phyloP scores from a whole-genome alignment of 2,888 invertebrate species.

The Adelphocoris suturalis region DNA sequence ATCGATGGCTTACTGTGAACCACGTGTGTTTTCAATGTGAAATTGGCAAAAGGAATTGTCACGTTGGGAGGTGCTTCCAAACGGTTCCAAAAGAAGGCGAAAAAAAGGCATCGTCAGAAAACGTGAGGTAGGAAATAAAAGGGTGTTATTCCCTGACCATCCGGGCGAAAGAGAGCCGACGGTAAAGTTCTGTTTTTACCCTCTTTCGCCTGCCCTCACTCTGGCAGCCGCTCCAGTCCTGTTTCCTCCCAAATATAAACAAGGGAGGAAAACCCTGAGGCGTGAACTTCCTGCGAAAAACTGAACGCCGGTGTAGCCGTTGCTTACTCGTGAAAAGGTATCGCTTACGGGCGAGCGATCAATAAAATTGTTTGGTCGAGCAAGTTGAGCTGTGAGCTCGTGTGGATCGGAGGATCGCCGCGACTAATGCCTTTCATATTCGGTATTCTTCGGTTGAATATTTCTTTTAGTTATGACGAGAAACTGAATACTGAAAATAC shows the following conservation, averaged over 20 bases:
- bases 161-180: conserved; percentile 46
- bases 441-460: too few species aligned
- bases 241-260: conserved; percentile 42
- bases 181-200: conserved; percentile 50
- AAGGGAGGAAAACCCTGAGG: conserved; percentile 54
- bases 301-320: conserved; percentile 38
- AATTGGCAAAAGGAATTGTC: too few species aligned
- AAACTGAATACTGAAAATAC: too few species aligned
- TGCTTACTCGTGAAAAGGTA: conserved; percentile 6
- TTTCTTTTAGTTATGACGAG: too few species aligned
- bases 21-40: too few species aligned
- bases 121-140: conserved; percentile 32
- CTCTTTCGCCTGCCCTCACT: not conserved
- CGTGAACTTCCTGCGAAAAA: conserved; percentile 50
- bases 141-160: conserved; percentile 46
- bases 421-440: too few species aligned
- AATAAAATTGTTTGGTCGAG: conserved; percentile 18
- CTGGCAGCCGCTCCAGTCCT: not conserved
- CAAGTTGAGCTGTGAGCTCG: not conserved
- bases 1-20: too few species aligned
- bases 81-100: too few species aligned
- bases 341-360: not conserved
- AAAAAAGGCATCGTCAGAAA: conserved; percentile 35
- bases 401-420: not conserved
- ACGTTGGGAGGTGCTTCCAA: too few species aligned